phyloP scores from a whole-genome alignment of 1,140 invertebrate species.

The Portunus trituberculatus region DNA sequence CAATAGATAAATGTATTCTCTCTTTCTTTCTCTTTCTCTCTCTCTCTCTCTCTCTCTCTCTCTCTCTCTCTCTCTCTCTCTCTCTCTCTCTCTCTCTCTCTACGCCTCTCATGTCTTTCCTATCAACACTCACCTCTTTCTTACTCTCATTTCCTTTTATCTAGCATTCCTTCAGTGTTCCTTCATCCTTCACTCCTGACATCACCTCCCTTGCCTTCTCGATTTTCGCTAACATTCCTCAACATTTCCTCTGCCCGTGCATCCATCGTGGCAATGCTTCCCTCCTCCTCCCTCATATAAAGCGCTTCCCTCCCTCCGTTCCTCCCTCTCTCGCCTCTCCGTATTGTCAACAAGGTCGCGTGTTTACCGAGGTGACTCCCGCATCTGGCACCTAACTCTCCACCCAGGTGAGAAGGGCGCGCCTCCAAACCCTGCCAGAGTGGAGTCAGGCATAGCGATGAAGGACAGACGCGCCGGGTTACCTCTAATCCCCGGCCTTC shows the following conservation, averaged over 20 bases:
- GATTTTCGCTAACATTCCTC: not conserved
- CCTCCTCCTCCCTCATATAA: not conserved
- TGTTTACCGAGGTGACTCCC: not conserved
- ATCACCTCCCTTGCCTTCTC: not conserved
- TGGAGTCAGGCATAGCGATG: not conserved
- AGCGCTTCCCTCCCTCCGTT: not conserved
- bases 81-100: conserved; percentile 39
- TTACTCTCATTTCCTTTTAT: not conserved
- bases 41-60: not conserved
- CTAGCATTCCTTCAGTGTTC: not conserved
- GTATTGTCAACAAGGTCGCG: conserved; percentile 20
- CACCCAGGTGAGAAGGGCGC: not conserved
- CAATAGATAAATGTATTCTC: not conserved
- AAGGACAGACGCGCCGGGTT: not conserved
- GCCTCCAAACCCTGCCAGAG: not conserved
- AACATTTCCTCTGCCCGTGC: not conserved
- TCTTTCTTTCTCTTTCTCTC: conserved; percentile 22
- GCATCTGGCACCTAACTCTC: not conserved
- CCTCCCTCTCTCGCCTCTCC: not conserved
- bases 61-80: conserved; percentile 28
- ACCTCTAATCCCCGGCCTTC: not conserved
- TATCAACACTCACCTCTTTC: not conserved
- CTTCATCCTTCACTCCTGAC: not conserved
- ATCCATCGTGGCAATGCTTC: too few species aligned
- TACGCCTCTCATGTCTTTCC: not conserved